phyloP scores from a whole-genome alignment of 2,888 invertebrate species.

The Protodeltote pygarga region DNA sequence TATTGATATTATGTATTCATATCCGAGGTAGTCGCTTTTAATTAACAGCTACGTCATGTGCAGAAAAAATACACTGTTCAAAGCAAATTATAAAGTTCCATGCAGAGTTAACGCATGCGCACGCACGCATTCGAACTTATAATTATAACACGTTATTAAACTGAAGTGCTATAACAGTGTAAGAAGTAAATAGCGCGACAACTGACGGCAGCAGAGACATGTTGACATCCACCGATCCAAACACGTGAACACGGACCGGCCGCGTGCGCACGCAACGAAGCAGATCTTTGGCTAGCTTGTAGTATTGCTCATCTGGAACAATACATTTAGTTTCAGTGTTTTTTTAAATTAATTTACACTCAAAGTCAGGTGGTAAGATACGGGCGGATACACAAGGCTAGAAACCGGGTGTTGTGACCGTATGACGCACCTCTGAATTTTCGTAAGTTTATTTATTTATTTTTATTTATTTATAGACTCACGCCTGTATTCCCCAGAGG shows the following conservation, averaged over 20 bases:
- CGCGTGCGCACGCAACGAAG: conserved; percentile 55
- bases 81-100: neutral
- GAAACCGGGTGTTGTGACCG: too few species aligned
- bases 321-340: too few species aligned
- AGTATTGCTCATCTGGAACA: conserved; percentile 52
- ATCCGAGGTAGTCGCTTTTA: too few species aligned
- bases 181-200: conserved; percentile 61
- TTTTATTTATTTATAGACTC: neutral
- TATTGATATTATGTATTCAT: too few species aligned
- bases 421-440: too few species aligned
- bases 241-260: conserved; percentile 52
- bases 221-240: conserved; percentile 55
- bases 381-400: too few species aligned
- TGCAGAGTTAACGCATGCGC: too few species aligned
- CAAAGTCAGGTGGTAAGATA: too few species aligned
- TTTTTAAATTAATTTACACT: too few species aligned
- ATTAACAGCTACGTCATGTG: too few species aligned
- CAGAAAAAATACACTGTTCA: neutral
- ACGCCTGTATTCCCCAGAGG: too few species aligned
- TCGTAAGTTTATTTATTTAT: too few species aligned
- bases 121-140: neutral
- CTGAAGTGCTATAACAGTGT: conserved; percentile 66
- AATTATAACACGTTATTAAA: conserved; percentile 63
- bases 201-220: conserved; percentile 64
- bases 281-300: conserved; percentile 55